Percentiles rank a stretch among this genome's conserved stretches.
These are phyloP conservation scores for Drosophila jambulina DNA, from an alignment of 1,140 invertebrate genomes.

Conservation along the genomic window DNA sequence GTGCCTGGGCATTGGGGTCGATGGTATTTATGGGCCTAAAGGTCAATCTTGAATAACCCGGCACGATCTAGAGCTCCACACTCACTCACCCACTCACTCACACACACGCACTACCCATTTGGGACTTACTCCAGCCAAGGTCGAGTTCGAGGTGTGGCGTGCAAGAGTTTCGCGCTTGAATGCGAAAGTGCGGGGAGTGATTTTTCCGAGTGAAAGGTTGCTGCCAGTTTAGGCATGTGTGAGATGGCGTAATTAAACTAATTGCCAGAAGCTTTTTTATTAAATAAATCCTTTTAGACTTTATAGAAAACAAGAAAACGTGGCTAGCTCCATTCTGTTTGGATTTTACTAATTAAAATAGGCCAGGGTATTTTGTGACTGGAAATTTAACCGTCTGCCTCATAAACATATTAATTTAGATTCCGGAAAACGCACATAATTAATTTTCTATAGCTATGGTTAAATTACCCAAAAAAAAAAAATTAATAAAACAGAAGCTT, in stretches of 20 bases:
- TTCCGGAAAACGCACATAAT: neutral
- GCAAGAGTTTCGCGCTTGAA: constrained; percentile 5
- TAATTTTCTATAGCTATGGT: neutral
- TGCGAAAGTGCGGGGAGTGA: neutral
- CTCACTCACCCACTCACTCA: neutral
- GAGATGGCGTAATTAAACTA: constrained; percentile 8
- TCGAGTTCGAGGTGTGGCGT: constrained; percentile 11
- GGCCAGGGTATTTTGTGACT: neutral
- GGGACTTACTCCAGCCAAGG: constrained; percentile 41
- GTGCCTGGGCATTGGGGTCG: constrained; percentile 63
- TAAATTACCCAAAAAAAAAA: constrained; percentile 15
- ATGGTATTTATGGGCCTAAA: constrained; percentile 60
- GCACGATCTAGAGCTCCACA: constrained; percentile 55
- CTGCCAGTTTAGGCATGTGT: neutral
- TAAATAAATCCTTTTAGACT: neutral
- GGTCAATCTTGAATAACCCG: constrained; percentile 63
- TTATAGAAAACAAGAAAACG: neutral
- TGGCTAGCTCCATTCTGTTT: neutral
- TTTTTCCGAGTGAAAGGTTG: constrained; percentile 3
- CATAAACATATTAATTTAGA: neutral
- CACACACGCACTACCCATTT: constrained; percentile 1
- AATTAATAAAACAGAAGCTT: neutral
- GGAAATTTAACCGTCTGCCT: neutral
- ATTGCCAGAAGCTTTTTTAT: neutral
- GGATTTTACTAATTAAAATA: neutral